These are phyloP conservation scores for Mionectes macconnelli DNA, from an alignment of 2,113 vertebrate genomes.

Conservation along the genomic window DNA sequence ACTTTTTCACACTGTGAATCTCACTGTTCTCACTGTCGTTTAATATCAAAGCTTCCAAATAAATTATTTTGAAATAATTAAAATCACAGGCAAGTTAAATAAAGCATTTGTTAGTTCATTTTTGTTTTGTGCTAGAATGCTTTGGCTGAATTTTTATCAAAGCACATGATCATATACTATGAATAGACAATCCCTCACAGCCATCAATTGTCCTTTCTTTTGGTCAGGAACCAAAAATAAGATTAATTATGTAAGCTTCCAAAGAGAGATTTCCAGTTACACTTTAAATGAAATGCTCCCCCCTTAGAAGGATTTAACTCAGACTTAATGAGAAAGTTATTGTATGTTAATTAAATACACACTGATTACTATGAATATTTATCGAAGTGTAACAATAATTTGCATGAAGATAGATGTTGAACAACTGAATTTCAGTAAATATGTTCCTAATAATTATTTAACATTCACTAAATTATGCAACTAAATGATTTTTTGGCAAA, in stretches of 20 bases:
- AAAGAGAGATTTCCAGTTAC: slow-evolving; percentile 57
- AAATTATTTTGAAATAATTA: neutral
- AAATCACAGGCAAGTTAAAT: neutral
- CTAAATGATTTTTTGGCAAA: slow-evolving; percentile 59
- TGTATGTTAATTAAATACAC: slow-evolving; percentile 80
- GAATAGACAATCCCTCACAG: neutral
- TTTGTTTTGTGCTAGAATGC: neutral
- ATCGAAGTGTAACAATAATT: slow-evolving; percentile 69
- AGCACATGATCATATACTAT: neutral
- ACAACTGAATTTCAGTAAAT: slow-evolving; percentile 74
- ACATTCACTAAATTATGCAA: slow-evolving; percentile 61
- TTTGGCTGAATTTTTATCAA: slow-evolving; percentile 31
- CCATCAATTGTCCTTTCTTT: neutral
- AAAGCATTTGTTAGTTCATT: neutral
- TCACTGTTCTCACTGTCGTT: neutral
- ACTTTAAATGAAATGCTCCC: slow-evolving; percentile 66
- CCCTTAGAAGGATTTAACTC: slow-evolving; percentile 72
- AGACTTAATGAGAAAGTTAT: slow-evolving; percentile 76
- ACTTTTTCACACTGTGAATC: neutral
- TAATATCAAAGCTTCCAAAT: slow-evolving; percentile 19
- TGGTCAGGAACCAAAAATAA: slow-evolving; percentile 39
- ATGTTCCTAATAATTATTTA: slow-evolving; percentile 73
- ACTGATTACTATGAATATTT: slow-evolving; percentile 77
- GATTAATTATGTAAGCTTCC: slow-evolving; percentile 51
- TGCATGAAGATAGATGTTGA: slow-evolving; percentile 79